Conservation (phyloP, 2,113 vertebrate species). For the Rhinolophus sinicus region DNA sequence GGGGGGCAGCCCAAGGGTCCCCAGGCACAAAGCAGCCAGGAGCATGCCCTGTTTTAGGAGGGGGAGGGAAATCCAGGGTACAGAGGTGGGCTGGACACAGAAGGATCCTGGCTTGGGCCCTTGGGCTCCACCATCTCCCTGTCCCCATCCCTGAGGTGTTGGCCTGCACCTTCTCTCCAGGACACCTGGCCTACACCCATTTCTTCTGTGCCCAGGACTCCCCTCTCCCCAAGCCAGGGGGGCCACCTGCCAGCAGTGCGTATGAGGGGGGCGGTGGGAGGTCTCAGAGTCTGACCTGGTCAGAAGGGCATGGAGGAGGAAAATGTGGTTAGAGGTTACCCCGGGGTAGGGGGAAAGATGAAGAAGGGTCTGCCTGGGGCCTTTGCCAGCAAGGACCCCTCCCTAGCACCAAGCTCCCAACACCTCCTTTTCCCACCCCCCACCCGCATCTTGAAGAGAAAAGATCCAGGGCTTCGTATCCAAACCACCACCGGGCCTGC, state of each 20-base stretch:
- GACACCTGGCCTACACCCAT: background rate
- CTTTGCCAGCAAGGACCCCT: slow-evolving; percentile 59
- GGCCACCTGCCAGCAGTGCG: background rate
- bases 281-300: slow-evolving; percentile 72
- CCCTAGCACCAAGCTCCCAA: slow-evolving; percentile 67
- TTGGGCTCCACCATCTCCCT: background rate
- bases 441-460: background rate
- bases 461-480: slow-evolving; percentile 56
- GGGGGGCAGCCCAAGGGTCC: background rate
- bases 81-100: background rate
- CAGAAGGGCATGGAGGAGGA: slow-evolving; percentile 72
- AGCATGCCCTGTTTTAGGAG: background rate
- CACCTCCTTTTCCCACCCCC: slow-evolving; percentile 38
- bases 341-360: slow-evolving; percentile 19
- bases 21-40: background rate
- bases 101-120: background rate
- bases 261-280: background rate
- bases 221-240: slow-evolving; percentile 70
- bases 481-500: slow-evolving; percentile 72
- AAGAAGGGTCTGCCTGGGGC: slow-evolving; percentile 63
- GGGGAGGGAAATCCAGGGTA: background rate
- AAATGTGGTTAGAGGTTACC: slow-evolving; percentile 72
- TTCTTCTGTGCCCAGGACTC: slow-evolving; percentile 77
- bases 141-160: background rate
- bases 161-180: background rate